A percentile compares a stretch with the other conserved stretches of the same genome.
These are phyloP conservation scores for Scopus umbretta DNA, from an alignment of 2,113 vertebrate species.

Conservation along the genomic window DNA sequence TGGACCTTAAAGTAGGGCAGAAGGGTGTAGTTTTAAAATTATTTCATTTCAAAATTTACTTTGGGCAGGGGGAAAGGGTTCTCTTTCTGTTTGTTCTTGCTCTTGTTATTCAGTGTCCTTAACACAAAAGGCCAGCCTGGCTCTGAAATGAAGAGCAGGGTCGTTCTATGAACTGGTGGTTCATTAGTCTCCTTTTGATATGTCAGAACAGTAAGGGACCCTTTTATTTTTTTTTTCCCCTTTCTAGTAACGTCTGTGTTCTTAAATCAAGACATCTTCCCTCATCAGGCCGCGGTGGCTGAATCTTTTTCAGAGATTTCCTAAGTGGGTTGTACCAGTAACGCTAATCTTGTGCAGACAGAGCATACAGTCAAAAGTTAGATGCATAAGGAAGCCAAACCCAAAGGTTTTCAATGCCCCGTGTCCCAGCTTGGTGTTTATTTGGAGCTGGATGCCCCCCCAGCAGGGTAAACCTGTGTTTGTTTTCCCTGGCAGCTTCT, in stretches of 20 bases:
- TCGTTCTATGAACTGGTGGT: slow-evolving; percentile 36
- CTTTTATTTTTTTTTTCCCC: slow-evolving; percentile 33
- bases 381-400: not conserved
- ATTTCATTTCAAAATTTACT: slow-evolving; percentile 73
- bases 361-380: slow-evolving; percentile 14
- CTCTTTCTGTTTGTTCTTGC: slow-evolving; percentile 71
- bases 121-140: slow-evolving; percentile 66
- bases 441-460: not conserved
- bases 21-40: slow-evolving; percentile 63
- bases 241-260: slow-evolving; percentile 67
- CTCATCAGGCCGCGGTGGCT: slow-evolving; percentile 8
- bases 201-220: slow-evolving; percentile 63
- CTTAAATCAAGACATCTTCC: slow-evolving; percentile 64
- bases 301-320: slow-evolving; percentile 44
- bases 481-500: not conserved
- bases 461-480: not conserved
- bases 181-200: slow-evolving; percentile 71
- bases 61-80: slow-evolving; percentile 62
- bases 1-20: slow-evolving; percentile 72
- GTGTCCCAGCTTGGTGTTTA: not conserved
- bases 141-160: slow-evolving; percentile 61
- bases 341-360: not conserved
- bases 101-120: slow-evolving; percentile 61
- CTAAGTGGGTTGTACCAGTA: slow-evolving; percentile 44
- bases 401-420: not conserved